A percentile compares a stretch with the other conserved stretches of the same genome.
Conservation (phyloP, 2,888 invertebrate genomes). For the Anagyrus pseudococci region DNA sequence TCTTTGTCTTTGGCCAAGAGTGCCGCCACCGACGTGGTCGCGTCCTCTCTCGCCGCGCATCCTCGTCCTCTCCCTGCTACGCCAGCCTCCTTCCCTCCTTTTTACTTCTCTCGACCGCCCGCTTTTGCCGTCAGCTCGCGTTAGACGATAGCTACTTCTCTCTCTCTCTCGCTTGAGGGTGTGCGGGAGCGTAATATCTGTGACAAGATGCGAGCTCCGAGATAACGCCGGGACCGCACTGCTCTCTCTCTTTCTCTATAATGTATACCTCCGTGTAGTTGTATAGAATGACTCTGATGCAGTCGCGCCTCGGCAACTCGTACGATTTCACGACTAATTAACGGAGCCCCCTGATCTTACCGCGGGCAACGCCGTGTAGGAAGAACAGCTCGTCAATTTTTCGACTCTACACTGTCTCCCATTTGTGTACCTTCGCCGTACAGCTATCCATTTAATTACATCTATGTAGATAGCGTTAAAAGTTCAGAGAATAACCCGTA, state of each 20-base stretch:
- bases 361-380: too few species aligned
- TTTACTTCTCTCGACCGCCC: too few species aligned
- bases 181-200: slow-evolving; percentile 21
- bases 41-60: not conserved
- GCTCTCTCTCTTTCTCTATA: not conserved
- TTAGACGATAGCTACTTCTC: too few species aligned
- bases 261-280: not conserved
- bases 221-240: slow-evolving; percentile 15
- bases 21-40: slow-evolving; percentile 38
- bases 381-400: too few species aligned
- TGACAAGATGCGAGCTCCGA: slow-evolving; percentile 23
- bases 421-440: too few species aligned
- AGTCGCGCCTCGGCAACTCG: slow-evolving; percentile 8
- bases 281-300: not conserved
- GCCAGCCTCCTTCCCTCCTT: not conserved
- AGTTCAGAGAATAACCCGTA: too few species aligned
- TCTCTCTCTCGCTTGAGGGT: too few species aligned
- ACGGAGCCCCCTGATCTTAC: slow-evolving; percentile 25
- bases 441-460: too few species aligned
- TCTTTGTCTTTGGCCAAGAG: slow-evolving; percentile 48
- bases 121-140: too few species aligned
- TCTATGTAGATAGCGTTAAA: too few species aligned
- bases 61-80: not conserved
- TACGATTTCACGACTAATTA: slow-evolving; percentile 36
- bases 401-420: too few species aligned